Percentiles rank a stretch among this genome's conserved stretches.
phyloP scores from a whole-genome alignment of 2,113 vertebrate genomes.

The Cavia porcellus region DNA sequence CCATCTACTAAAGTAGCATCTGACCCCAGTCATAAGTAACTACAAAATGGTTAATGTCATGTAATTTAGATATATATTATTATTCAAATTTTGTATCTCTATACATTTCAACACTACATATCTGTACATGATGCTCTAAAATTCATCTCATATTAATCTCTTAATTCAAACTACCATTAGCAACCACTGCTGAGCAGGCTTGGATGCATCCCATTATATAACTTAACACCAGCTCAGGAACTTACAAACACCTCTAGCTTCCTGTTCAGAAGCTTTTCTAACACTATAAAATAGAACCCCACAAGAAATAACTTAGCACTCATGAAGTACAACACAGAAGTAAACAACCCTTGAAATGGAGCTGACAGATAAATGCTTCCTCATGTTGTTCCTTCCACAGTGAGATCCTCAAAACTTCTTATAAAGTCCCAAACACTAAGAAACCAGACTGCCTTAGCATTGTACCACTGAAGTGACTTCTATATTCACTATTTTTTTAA shows the following conservation, averaged over 20 bases:
- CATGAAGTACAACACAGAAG: not conserved
- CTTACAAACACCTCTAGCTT: not conserved
- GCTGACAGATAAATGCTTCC: not conserved
- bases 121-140: not conserved
- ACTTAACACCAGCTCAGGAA: not conserved
- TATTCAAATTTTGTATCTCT: not conserved
- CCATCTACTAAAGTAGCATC: not conserved
- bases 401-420: not conserved
- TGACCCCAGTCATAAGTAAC: not conserved
- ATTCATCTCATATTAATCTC: not conserved
- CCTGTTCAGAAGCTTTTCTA: not conserved
- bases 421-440: not conserved
- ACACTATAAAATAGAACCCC: not conserved
- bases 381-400: not conserved
- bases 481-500: not conserved
- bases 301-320: constrained; percentile 33
- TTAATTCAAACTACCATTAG: not conserved
- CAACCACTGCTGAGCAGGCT: not conserved
- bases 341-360: not conserved
- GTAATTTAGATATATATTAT: not conserved
- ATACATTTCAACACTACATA: not conserved
- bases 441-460: not conserved
- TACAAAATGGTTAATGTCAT: not conserved
- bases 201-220: not conserved
- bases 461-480: not conserved